These are phyloP conservation scores for Zygogramma bicolorata DNA, from an alignment of 2,888 invertebrate genomes.

Conservation along the genomic window DNA sequence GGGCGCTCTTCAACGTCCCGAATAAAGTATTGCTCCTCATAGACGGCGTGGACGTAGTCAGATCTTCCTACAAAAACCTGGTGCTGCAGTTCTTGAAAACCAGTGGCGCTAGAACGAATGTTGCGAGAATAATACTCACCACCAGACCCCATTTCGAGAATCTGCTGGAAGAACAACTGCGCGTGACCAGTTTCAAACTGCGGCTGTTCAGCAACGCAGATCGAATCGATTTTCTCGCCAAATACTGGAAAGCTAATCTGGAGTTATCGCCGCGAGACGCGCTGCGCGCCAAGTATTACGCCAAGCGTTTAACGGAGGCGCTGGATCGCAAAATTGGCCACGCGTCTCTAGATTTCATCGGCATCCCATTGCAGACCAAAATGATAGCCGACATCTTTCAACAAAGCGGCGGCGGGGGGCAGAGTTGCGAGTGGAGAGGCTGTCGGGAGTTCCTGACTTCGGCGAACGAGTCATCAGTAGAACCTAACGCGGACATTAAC, in stretches of 20 bases:
- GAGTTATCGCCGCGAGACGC: not conserved
- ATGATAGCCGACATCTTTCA: slow-evolving; percentile 30
- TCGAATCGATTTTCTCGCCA: slow-evolving; percentile 19
- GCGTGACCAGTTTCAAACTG: slow-evolving; percentile 8
- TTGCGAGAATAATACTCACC: slow-evolving; percentile 16
- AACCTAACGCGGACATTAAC: not conserved
- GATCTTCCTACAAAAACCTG: not conserved
- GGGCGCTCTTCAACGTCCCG: not conserved
- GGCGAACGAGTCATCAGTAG: not conserved
- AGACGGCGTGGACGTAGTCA: slow-evolving; percentile 24
- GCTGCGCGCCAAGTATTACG: not conserved
- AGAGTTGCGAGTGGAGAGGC: slow-evolving; percentile 11
- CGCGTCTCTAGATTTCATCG: not conserved
- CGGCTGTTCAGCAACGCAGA: not conserved
- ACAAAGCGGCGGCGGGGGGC: not conserved
- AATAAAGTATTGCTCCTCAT: slow-evolving; percentile 14
- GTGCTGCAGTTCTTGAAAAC: not conserved
- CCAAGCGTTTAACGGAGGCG: not conserved
- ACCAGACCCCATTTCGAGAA: slow-evolving; percentile 21
- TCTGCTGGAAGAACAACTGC: slow-evolving; percentile 1
- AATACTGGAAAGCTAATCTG: slow-evolving; percentile 21
- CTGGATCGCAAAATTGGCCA: not conserved
- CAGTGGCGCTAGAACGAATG: not conserved
- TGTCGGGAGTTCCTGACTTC: slow-evolving; percentile 19
- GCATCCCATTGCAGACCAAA: slow-evolving; percentile 22